phyloP scores from a whole-genome alignment of 1,140 invertebrate species.

The Drosophila mauritiana region DNA sequence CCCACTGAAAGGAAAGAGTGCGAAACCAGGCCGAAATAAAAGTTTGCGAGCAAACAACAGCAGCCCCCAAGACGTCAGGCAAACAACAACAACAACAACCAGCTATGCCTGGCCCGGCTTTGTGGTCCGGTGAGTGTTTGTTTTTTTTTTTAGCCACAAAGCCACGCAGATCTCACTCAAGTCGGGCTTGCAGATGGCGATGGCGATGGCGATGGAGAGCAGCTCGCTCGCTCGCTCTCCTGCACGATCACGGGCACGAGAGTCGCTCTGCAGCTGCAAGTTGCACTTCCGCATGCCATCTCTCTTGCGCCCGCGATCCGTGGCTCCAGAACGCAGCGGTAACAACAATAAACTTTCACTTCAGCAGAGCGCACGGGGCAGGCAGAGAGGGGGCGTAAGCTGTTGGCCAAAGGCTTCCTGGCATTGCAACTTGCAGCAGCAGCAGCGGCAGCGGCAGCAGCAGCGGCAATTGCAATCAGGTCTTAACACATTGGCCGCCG shows the following conservation, averaged over 20 bases:
- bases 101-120: slow-evolving; percentile 83
- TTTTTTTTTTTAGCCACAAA: neutral
- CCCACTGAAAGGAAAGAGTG: neutral
- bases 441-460: slow-evolving; percentile 40
- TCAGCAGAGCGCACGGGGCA: slow-evolving; percentile 24
- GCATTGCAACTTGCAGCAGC: slow-evolving; percentile 47
- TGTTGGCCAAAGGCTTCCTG: slow-evolving; percentile 51
- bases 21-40: neutral
- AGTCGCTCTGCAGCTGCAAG: slow-evolving; percentile 38
- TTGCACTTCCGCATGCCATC: slow-evolving; percentile 59
- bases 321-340: slow-evolving; percentile 42
- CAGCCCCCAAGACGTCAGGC: slow-evolving; percentile 35
- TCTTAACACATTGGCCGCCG: slow-evolving; percentile 48
- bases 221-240: neutral
- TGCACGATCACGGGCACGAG: slow-evolving; percentile 1
- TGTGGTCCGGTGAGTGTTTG: slow-evolving; percentile 83
- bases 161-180: slow-evolving; percentile 5
- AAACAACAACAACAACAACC: slow-evolving; percentile 45
- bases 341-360: slow-evolving; percentile 57
- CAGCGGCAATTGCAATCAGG: slow-evolving; percentile 44
- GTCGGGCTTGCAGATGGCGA: neutral
- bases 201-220: too few species aligned
- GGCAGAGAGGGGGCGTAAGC: slow-evolving; percentile 6
- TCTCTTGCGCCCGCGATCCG: slow-evolving; percentile 30
- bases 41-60: slow-evolving; percentile 1